These are phyloP conservation scores for Coremacera marginata DNA, from an alignment of 2,888 invertebrate genomes.

Conservation along the genomic window DNA sequence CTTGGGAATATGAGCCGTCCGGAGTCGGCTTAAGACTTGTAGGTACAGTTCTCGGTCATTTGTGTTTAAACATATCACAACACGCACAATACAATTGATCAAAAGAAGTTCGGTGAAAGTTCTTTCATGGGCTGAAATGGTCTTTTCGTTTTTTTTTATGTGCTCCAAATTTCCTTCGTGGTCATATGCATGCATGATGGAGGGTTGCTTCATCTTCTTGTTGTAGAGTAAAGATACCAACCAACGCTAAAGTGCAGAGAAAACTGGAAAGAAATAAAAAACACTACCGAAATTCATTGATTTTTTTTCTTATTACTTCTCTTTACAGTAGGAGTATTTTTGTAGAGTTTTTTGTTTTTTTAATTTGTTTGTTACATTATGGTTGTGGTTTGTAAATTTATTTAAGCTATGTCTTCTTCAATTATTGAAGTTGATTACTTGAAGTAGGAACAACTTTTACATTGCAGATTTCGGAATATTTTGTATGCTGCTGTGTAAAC, in stretches of 20 bases:
- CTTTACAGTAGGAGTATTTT: neutral
- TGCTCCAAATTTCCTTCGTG: no score
- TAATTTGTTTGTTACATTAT: neutral
- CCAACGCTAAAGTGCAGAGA: neutral
- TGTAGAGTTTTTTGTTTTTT: neutral
- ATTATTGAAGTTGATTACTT: conserved; percentile 11
- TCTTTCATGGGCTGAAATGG: no score
- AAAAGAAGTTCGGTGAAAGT: no score
- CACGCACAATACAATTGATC: no score
- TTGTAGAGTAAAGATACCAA: no score
- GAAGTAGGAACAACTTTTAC: conserved; percentile 33
- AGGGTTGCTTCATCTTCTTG: no score
- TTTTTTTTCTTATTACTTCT: neutral
- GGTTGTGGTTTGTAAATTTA: conserved; percentile 19
- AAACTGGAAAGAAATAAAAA: neutral
- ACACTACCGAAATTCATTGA: neutral
- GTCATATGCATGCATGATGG: no score
- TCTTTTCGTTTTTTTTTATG: no score
- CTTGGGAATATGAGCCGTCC: no score
- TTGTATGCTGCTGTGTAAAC: neutral
- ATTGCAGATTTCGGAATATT: conserved; percentile 1
- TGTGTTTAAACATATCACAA: no score
- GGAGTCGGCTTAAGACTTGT: no score
- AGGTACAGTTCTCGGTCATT: no score
- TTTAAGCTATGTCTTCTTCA: conserved; percentile 10